Conservation (phyloP, 2,888 invertebrate genomes). For the Exocentrus adspersus region DNA sequence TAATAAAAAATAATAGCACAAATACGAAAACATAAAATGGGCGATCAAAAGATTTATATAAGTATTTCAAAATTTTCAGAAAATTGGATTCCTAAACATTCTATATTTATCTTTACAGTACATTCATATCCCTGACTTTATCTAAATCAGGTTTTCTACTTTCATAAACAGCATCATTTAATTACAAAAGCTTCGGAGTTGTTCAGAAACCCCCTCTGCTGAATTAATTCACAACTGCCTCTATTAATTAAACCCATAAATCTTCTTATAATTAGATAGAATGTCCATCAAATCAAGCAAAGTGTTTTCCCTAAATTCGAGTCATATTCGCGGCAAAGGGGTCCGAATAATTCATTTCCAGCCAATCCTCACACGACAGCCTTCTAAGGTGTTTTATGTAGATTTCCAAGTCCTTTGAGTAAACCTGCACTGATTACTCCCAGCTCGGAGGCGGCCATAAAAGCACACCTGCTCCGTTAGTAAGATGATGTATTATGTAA, state of each 20-base stretch:
- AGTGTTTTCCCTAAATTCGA: not conserved
- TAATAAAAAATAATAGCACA: too few relatives aligned
- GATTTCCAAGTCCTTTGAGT: conserved; percentile 10
- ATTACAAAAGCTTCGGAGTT: too few relatives aligned
- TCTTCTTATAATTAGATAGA: not conserved
- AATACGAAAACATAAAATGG: too few relatives aligned
- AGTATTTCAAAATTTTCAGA: too few relatives aligned
- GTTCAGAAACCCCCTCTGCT: too few relatives aligned
- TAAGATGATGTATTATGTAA: conserved; percentile 15
- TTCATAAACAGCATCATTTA: too few relatives aligned
- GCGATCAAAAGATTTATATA: too few relatives aligned
- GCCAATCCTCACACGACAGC: not conserved
- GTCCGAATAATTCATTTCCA: too few relatives aligned
- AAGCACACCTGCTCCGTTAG: conserved; percentile 12
- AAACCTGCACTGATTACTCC: conserved; percentile 7
- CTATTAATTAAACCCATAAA: not conserved
- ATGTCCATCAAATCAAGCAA: not conserved
- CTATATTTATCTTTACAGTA: too few relatives aligned
- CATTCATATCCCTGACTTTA: too few relatives aligned
- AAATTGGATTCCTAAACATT: too few relatives aligned
- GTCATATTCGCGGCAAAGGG: not conserved
- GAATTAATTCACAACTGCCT: not conserved
- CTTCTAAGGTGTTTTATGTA: conserved; percentile 10
- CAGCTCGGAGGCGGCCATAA: not conserved
- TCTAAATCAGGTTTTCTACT: too few relatives aligned